These are phyloP conservation scores for Cyphomyrus discorhynchus DNA, from an alignment of 2,113 vertebrate genomes.

Conservation along the genomic window DNA sequence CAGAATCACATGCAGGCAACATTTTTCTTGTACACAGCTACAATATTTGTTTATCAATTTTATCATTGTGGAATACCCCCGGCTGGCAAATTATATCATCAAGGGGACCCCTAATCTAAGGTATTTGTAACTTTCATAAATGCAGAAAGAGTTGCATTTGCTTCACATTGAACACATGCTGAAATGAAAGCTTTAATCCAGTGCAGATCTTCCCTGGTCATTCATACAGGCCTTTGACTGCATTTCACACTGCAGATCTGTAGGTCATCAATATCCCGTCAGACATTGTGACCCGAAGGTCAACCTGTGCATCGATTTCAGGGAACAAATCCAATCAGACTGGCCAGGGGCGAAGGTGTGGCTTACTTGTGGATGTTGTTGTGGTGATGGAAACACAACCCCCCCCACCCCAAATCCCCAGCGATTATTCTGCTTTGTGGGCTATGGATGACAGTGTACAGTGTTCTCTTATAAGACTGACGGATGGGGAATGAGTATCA, in stretches of 20 bases:
- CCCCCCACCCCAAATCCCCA: not conserved
- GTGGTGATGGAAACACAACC: not conserved
- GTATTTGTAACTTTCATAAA: not conserved
- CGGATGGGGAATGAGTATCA: conserved; percentile 12
- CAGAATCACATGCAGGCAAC: not conserved
- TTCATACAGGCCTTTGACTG: not conserved
- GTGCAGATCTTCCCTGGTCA: not conserved
- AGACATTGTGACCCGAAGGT: not conserved
- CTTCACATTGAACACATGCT: not conserved
- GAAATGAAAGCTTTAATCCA: not conserved
- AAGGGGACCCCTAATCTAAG: not conserved
- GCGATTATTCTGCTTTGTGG: not conserved
- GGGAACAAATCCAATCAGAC: not conserved
- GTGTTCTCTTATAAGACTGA: not conserved
- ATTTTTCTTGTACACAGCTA: not conserved
- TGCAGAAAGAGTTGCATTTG: not conserved
- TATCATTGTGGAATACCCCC: not conserved
- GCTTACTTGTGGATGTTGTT: not conserved
- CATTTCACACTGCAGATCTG: not conserved
- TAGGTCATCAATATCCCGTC: not conserved
- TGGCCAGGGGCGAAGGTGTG: not conserved
- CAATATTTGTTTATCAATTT: not conserved
- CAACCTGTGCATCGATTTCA: not conserved
- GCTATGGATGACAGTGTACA: not conserved
- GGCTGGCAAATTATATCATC: not conserved